These are phyloP conservation scores for Clavelina lepadiformis DNA, from an alignment of 23 tunicate genomes.

Conservation along the genomic window DNA sequence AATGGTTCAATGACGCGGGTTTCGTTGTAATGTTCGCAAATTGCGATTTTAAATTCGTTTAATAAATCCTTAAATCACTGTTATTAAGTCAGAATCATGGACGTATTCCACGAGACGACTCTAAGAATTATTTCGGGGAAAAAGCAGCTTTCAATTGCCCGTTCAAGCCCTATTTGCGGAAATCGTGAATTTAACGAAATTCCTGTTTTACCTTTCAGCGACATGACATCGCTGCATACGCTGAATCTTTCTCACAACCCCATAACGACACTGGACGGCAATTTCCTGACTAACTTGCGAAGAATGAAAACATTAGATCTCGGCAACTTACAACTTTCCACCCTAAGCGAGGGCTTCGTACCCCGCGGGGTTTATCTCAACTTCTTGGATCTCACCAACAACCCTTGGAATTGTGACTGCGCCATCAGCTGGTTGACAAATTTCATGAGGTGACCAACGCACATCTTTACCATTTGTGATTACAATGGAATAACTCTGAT, in stretches of 20 bases:
- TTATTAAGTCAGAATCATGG: too few species aligned
- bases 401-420: constrained; percentile 76
- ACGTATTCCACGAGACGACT: too few species aligned
- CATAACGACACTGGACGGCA: constrained; percentile 35
- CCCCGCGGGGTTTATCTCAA: constrained; percentile 50
- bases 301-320: constrained; percentile 43
- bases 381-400: constrained; percentile 40
- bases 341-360: constrained; percentile 49
- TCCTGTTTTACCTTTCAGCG: constrained; percentile 46
- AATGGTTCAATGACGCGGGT: too few species aligned
- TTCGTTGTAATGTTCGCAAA: too few species aligned
- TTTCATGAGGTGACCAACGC: constrained; percentile 48
- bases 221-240: constrained; percentile 43
- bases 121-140: too few species aligned
- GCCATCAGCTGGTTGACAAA: constrained; percentile 50
- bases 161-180: too few species aligned
- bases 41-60: too few species aligned
- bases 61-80: too few species aligned
- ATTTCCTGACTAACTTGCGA: constrained; percentile 23
- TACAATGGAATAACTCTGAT: too few species aligned
- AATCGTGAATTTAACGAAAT: too few species aligned
- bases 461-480: not conserved
- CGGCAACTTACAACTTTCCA: constrained; percentile 24
- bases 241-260: constrained; percentile 64
- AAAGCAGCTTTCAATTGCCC: too few species aligned